Evolutionary conservation across 2,113 vertebrate genomes (phyloP).

Genomic region (Cyanoderma ruficeps): DNA sequence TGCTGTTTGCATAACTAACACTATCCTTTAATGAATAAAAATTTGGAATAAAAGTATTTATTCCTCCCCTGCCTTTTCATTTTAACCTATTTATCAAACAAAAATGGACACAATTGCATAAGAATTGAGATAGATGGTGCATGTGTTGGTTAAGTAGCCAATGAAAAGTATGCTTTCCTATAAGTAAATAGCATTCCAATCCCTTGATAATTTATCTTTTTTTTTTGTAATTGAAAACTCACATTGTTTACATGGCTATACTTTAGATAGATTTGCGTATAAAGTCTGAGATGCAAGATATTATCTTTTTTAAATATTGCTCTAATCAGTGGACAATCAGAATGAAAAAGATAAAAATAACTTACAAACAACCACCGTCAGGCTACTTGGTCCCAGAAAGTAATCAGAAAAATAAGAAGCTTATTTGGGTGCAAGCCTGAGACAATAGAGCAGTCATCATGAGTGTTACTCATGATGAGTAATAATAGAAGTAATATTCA

Average conservation of each 20-base stretch:
- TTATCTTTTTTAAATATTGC: accelerated
- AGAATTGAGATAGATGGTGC: not conserved
- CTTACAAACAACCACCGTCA: not conserved
- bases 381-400: not conserved
- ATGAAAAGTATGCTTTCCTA: not conserved
- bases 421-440: not conserved
- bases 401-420: not conserved
- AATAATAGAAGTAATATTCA: not conserved
- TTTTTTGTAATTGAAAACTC: not conserved
- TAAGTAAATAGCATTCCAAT: not conserved
- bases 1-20: not conserved
- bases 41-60: not conserved
- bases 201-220: not conserved
- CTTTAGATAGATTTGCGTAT: not conserved
- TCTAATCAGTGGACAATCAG: not conserved
- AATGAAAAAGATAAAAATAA: not conserved
- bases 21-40: not conserved
- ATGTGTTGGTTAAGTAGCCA: not conserved
- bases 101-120: not conserved
- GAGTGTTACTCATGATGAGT: not conserved
- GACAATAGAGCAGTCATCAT: not conserved
- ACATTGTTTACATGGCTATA: not conserved
- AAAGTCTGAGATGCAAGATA: not conserved
- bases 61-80: not conserved
- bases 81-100: not conserved